Conservation (phyloP, 1,140 invertebrate species). For the Grapholita molesta region DNA sequence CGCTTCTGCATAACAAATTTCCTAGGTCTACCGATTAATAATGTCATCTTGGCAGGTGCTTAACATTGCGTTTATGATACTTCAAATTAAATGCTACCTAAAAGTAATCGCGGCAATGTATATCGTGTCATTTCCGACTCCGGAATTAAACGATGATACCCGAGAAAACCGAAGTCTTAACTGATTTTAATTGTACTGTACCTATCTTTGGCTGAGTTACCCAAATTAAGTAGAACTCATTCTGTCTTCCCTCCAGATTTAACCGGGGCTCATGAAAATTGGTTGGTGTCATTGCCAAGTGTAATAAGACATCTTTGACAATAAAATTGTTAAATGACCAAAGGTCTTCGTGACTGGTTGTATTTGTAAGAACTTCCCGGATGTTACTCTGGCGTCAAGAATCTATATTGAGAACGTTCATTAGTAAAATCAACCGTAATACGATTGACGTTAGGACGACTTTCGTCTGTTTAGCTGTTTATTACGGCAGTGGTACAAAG, state of each 20-base stretch:
- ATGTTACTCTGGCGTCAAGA: slow-evolving; percentile 64
- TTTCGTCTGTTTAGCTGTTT: background rate
- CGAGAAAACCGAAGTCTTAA: no score
- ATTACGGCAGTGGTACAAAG: background rate
- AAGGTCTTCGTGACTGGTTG: slow-evolving; percentile 27
- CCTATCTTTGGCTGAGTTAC: background rate
- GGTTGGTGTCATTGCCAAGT: background rate
- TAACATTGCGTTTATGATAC: no score
- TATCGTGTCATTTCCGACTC: no score
- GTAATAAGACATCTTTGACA: background rate
- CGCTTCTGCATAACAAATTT: no score
- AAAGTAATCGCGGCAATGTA: no score
- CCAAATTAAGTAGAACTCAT: background rate
- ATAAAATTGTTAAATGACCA: background rate
- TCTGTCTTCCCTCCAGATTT: no score
- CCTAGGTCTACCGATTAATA: no score
- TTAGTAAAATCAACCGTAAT: background rate
- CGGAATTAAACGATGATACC: no score
- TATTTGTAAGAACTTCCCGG: slow-evolving; percentile 70
- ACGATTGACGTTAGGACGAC: background rate
- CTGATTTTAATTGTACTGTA: no score
- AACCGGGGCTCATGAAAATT: background rate
- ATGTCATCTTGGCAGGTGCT: no score
- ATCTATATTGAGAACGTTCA: slow-evolving; percentile 59
- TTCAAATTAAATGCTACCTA: no score